phyloP scores from a whole-genome alignment of 2,797 vertebrate genomes.

The Capromys pilorides region DNA sequence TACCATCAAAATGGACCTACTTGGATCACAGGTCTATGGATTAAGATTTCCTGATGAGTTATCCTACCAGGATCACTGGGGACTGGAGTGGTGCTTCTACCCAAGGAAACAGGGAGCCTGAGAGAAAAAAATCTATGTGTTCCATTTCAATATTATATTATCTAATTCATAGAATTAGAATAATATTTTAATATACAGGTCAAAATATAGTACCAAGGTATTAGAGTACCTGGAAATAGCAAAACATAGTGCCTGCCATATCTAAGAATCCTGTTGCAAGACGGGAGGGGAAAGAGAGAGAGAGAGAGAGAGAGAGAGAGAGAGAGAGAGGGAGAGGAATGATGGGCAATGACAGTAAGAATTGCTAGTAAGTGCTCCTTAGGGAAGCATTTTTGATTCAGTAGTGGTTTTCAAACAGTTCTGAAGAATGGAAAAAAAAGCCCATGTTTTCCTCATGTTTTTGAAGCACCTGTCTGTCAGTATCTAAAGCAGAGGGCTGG shows the following conservation, averaged over 20 bases:
- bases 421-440: slow-evolving; percentile 59
- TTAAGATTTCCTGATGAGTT: background rate
- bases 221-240: slow-evolving; percentile 40
- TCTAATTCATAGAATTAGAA: slow-evolving; percentile 41
- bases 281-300: background rate
- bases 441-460: slow-evolving; percentile 45
- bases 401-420: slow-evolving; percentile 70
- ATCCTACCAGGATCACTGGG: background rate
- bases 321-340: background rate
- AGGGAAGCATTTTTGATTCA: slow-evolving; percentile 58
- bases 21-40: background rate
- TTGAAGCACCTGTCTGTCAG: slow-evolving; percentile 56
- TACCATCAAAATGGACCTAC: background rate
- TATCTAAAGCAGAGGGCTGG: slow-evolving; percentile 52
- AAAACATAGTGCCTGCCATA: background rate
- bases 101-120: background rate
- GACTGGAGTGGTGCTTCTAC: background rate
- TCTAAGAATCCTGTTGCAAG: slow-evolving; percentile 29
- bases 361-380: slow-evolving; percentile 59
- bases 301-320: background rate
- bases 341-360: slow-evolving; percentile 58
- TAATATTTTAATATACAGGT: background rate
- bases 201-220: slow-evolving; percentile 42
- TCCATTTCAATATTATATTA: background rate
- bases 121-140: background rate